Base-by-base conservation (phyloP, 1,140 invertebrate genomes). In the Penaeus indicus region DNA sequence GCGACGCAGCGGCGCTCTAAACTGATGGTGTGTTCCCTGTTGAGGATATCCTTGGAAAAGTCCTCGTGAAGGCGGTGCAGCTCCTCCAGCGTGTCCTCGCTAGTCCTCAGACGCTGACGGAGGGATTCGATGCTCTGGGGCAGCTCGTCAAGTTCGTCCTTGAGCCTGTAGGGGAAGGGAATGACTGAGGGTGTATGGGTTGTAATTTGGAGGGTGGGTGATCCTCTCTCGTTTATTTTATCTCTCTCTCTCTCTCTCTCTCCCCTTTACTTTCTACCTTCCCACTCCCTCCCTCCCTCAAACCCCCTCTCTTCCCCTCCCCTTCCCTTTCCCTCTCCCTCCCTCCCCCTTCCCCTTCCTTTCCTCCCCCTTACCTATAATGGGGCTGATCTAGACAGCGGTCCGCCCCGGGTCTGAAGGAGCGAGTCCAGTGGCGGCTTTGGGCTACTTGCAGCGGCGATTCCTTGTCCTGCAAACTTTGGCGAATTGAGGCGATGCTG, bases 401-500 rank as follows among this genome's bases (percentile, higher is more conserved):
- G 63, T 91, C 90, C 19, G 81, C 84, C 27, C 90, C 90, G 18
- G 88, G 90, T 42, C 88, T 84, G 80, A 88, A 89, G 69, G 85
- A 87, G 13, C 90, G 85, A 2, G 89, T 85, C 85, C 87, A 91
- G 67, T 89, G 85, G 27, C 90, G 64, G 21, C 85, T 91, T 32
- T 91, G 90, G 19, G 90, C 90, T 72, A 91, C 90, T 75, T 91
- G 90, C 18, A 89, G 81, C 7, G 90, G 90, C 5, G 84, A 85
- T 63, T 91, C 90, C 85, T 84, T 89, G 60, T 91, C 91, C 27
- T 93, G 92, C 22, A 93, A 86, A 22, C 91, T 94, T 21, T 94
- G 91, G 90, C 95, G 94, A 22, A 95, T 92, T 13, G 94, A 91
- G 0, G 94, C 94, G 42, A 95, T 95, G 64, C 94, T 94, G 64